Conservation (phyloP, 1,140 invertebrate genomes). For the Amphibalanus amphitrite region DNA sequence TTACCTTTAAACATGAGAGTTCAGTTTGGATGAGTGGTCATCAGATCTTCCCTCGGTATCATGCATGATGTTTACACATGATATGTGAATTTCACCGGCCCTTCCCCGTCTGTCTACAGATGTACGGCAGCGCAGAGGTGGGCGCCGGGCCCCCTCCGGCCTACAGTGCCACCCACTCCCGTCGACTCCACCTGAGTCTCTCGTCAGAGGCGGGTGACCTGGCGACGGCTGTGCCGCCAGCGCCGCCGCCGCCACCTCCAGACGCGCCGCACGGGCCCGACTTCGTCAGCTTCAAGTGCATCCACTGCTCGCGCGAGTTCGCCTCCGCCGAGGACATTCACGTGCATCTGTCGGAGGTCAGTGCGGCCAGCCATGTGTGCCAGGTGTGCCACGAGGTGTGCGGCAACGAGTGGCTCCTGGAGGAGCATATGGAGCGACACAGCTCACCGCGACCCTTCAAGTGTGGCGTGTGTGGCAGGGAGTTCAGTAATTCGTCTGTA, state of each 20-base stretch:
- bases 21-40: no score
- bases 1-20: no score
- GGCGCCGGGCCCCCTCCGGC: not conserved
- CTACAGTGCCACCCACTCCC: not conserved
- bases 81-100: no score
- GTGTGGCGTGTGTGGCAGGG: constrained; percentile 14
- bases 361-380: constrained; percentile 37
- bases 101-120: not conserved
- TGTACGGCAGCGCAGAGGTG: not conserved
- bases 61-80: no score
- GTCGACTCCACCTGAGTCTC: not conserved
- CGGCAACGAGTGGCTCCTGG: constrained; percentile 17
- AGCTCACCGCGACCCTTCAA: constrained; percentile 15
- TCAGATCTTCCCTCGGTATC: no score
- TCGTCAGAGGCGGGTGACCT: not conserved
- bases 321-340: constrained; percentile 24
- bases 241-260: not conserved
- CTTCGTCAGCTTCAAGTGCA: constrained; percentile 27
- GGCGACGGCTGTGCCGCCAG: no score
- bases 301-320: constrained; percentile 25
- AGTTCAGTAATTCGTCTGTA: not conserved
- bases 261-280: no score
- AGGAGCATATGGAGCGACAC: constrained; percentile 16
- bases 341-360: constrained; percentile 36
- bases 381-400: constrained; percentile 63